These are phyloP conservation scores for Euleptes europaea DNA, from an alignment of 2,113 vertebrate species.

Conservation along the genomic window DNA sequence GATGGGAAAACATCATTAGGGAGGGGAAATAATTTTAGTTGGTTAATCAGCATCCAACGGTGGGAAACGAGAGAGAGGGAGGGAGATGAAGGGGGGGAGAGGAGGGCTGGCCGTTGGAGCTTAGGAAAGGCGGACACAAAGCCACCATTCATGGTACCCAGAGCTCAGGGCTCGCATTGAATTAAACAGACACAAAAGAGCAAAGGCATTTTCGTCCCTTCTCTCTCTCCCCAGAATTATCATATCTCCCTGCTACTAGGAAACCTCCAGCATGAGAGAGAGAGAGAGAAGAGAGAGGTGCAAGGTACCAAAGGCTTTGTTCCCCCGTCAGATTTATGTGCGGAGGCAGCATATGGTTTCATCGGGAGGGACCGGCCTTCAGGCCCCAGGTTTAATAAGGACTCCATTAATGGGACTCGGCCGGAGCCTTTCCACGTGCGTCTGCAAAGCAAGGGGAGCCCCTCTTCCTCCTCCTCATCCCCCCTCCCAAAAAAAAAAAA, in stretches of 20 bases:
- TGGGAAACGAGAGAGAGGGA: conserved; percentile 72
- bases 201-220: conserved; percentile 70
- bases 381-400: conserved; percentile 63
- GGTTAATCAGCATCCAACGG: conserved; percentile 72
- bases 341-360: conserved; percentile 59
- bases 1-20: conserved; percentile 73
- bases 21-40: conserved; percentile 72
- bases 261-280: conserved; percentile 63
- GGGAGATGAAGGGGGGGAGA: conserved; percentile 67
- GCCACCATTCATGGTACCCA: conserved; percentile 74
- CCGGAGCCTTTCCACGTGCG: not conserved
- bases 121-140: conserved; percentile 73
- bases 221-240: conserved; percentile 60
- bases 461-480: not conserved
- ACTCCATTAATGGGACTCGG: conserved; percentile 65
- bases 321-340: conserved; percentile 67
- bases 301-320: conserved; percentile 70
- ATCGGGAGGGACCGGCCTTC: conserved; percentile 59
- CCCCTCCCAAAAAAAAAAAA: conserved; percentile 50
- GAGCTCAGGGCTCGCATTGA: conserved; percentile 71
- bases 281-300: conserved; percentile 44
- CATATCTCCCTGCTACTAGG: conserved; percentile 72
- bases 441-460: conserved; percentile 51
- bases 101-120: conserved; percentile 65
- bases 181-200: conserved; percentile 78